These are phyloP conservation scores for Rhinoraja longicauda DNA, from an alignment of 2,797 vertebrate genomes.

Conservation along the genomic window DNA sequence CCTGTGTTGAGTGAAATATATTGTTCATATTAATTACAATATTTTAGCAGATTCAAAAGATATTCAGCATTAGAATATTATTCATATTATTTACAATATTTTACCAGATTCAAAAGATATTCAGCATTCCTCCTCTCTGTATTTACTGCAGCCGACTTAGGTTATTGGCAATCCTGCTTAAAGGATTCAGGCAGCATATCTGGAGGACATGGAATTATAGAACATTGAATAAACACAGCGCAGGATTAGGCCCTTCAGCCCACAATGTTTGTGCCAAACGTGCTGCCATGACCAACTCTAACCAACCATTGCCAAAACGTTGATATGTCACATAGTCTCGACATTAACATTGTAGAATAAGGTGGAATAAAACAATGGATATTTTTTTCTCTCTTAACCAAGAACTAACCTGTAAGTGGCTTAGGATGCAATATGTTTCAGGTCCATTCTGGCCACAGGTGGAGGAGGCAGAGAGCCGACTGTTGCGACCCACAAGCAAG, in stretches of 20 bases:
- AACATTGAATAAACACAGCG: no score
- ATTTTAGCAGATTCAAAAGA: neutral
- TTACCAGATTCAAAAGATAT: neutral
- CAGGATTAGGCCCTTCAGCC: no score
- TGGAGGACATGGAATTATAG: no score
- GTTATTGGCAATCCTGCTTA: no score
- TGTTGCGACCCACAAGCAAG: constrained; percentile 69
- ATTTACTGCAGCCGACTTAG: no score
- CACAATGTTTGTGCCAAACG: no score
- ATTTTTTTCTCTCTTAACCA: neutral
- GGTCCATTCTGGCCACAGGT: constrained; percentile 69
- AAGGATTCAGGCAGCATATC: no score
- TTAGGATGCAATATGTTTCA: constrained; percentile 78
- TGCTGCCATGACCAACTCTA: no score
- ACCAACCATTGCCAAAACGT: neutral
- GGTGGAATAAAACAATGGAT: neutral
- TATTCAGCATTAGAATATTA: neutral
- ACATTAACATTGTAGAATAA: neutral
- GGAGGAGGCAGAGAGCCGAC: constrained; percentile 68
- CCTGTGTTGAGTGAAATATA: neutral
- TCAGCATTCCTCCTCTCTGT: neutral
- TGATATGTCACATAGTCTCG: neutral
- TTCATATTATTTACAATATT: no score
- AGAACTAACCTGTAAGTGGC: constrained; percentile 76
- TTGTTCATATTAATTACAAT: neutral